Evolutionary conservation across 2,888 invertebrate species (phyloP), one percentile per base, ranked within the genome.

Genomic region (Drosophila ustulata): DNA sequence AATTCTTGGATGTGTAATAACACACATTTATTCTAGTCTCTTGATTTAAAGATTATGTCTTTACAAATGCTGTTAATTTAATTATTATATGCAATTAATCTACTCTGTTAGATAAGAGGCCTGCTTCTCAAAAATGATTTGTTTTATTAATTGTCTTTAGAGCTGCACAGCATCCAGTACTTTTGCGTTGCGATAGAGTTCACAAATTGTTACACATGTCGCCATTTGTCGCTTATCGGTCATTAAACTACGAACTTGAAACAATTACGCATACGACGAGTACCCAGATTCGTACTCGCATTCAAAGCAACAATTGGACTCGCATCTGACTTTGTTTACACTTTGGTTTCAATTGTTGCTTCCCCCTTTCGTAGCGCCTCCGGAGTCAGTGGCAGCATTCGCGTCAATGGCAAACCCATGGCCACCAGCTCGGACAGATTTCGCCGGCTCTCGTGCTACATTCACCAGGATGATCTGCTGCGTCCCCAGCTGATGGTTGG

Each of bases 391-490:
- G 97, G 97, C 11, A 94, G 94, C 80, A 94, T 97, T 57, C 92
- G 94, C 51, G 94, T 97, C 41, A 97, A 97, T 92, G 96, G 96
- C 5, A 93, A 94, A 79, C 90, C 92, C 61, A 91, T 94, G 52
- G 89, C 91, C 45, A 92, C 92, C 2, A 94, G 94, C 50, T 94
- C 96, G 2, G 94, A 95, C 89, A 93, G 95, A 45, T 94, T 95
- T 79, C 94, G 95, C 34, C 95, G 95, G 80, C 94, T 96, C 37
- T 96, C 96, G 1, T 96, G 96, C 82, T 97, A 97, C 93, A 97
- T 97, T 88, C 96, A 97, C 92, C 97, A 97, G 90, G 95, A 96
- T 69, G 96, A 96, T 90, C 93, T 95, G 88, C 92, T 97, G 87
- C 94, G 97, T 73, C 94, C 95, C 30, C 94, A 96, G 84, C 93